phyloP scores from a whole-genome alignment of 2,888 invertebrate species.

The Pogonocherus hispidulus region DNA sequence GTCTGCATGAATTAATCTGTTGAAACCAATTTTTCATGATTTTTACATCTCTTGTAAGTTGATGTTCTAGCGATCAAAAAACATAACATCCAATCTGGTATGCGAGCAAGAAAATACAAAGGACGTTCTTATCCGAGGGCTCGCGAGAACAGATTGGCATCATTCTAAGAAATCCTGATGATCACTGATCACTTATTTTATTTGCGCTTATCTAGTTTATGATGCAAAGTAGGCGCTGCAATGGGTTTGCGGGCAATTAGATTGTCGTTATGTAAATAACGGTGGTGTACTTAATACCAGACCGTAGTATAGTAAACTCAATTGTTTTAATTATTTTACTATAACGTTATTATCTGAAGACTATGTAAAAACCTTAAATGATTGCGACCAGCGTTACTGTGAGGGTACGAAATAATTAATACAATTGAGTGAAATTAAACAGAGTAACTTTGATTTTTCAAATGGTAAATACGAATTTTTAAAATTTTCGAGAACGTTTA shows the following conservation, averaged over 20 bases:
- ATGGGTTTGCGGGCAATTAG: constrained; percentile 5
- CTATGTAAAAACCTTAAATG: no score
- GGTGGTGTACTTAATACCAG: neutral
- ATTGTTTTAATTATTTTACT: no score
- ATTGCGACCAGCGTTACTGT: no score
- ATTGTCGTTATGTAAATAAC: constrained; percentile 4
- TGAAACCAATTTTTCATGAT: no score
- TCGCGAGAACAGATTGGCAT: constrained; percentile 2
- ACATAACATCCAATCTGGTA: neutral
- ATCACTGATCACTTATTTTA: no score
- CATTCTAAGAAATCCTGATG: neutral
- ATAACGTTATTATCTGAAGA: no score
- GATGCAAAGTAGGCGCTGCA: constrained; percentile 9
- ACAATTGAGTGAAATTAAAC: no score
- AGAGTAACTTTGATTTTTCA: no score
- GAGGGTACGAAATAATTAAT: no score
- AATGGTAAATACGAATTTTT: no score
- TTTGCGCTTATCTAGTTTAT: constrained; percentile 11
- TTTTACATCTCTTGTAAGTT: neutral
- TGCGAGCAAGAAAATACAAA: neutral
- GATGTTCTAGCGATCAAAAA: neutral
- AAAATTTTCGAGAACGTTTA: no score
- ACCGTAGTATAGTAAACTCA: neutral
- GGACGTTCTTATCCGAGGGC: neutral
- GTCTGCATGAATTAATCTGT: no score